These are phyloP conservation scores for Chromis chromis DNA, from an alignment of 2,797 vertebrate species.

Conservation along the genomic window DNA sequence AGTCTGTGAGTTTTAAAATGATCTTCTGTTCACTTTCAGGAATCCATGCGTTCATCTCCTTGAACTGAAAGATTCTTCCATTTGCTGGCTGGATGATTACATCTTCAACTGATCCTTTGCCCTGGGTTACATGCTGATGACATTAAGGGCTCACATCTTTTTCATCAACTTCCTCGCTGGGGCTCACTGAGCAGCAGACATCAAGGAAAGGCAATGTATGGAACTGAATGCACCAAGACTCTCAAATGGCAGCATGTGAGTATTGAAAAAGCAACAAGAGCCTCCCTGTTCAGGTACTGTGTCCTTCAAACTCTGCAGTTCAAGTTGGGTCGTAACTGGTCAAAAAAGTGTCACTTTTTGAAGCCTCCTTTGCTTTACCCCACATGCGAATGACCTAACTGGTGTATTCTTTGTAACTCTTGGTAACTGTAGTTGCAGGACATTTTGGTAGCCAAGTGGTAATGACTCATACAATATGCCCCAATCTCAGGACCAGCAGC, in stretches of 20 bases:
- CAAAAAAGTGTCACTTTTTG: neutral
- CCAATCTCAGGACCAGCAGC: no score
- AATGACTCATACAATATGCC: neutral
- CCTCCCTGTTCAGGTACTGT: neutral
- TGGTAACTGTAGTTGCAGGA: neutral
- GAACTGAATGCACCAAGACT: neutral
- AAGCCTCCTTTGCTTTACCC: neutral
- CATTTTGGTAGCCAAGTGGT: neutral
- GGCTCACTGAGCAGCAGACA: neutral
- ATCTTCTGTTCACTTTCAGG: constrained; percentile 13
- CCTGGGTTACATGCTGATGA: no score
- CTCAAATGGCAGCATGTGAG: constrained; percentile 19
- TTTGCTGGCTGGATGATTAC: no score
- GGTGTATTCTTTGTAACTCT: neutral
- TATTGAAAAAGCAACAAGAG: neutral
- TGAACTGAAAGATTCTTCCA: neutral
- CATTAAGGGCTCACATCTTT: no score
- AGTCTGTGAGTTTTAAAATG: neutral
- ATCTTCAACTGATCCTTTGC: neutral
- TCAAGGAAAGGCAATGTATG: constrained; percentile 3
- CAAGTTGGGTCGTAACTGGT: neutral
- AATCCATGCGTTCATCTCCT: neutral
- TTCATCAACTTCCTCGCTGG: neutral
- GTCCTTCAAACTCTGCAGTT: neutral
- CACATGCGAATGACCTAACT: neutral